Conservation (phyloP, 2,888 invertebrate species). For the Tridacna gigas region DNA sequence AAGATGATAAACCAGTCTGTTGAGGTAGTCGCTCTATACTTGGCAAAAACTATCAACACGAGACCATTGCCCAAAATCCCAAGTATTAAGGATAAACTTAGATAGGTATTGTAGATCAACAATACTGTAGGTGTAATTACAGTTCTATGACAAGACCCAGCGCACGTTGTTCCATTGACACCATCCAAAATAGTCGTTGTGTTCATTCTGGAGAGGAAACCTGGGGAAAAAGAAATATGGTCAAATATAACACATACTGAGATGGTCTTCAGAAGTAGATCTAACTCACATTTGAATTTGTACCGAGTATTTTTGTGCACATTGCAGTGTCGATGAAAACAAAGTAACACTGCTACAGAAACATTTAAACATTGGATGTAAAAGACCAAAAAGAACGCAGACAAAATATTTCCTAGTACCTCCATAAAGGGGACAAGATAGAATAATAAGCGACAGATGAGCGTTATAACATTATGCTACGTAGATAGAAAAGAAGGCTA, state of each 20-base stretch:
- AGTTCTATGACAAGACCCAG: background rate
- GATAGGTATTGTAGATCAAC: conserved; percentile 43
- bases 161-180: background rate
- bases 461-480: no score
- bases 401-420: no score
- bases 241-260: background rate
- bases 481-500: no score
- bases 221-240: background rate
- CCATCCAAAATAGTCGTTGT: background rate
- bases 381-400: no score
- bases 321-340: no score
- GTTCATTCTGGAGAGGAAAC: background rate
- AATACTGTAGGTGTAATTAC: background rate
- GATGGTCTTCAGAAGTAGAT: no score
- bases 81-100: conserved; percentile 36
- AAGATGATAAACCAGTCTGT: conserved; percentile 61
- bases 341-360: no score
- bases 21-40: conserved; percentile 29
- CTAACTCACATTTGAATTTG: no score
- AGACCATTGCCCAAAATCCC: conserved; percentile 45
- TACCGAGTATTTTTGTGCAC: no score
- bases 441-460: no score
- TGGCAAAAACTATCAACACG: conserved; percentile 49
- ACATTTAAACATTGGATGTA: no score
- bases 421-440: no score